Conservation (phyloP, 2,797 vertebrate species). For the Merluccius polli region DNA sequence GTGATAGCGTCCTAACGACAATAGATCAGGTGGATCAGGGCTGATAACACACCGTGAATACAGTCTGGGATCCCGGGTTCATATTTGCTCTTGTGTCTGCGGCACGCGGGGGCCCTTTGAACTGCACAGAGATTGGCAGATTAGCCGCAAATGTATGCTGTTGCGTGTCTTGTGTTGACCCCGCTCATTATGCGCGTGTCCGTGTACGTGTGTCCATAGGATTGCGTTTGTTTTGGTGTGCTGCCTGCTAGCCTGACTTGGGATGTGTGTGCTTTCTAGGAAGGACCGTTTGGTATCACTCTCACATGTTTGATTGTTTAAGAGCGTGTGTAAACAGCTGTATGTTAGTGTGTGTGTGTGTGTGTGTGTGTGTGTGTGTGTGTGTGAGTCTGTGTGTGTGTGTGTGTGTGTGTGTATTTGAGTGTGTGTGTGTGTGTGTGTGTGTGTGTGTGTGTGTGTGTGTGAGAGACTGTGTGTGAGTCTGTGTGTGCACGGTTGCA, state of each 20-base stretch:
- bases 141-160: conserved; percentile 34
- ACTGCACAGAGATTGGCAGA: conserved; percentile 26
- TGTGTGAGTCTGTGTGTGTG: background rate
- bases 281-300: background rate
- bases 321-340: conserved; percentile 7
- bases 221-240: background rate
- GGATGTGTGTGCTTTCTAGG: background rate
- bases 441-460: background rate
- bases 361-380: conserved; percentile 4
- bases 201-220: background rate
- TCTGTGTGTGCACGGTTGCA: background rate
- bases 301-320: conserved; percentile 16
- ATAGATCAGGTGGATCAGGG: conserved; percentile 44
- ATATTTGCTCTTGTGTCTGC: conserved; percentile 50
- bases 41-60: conserved; percentile 42
- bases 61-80: conserved; percentile 44
- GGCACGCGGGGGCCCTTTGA: conserved; percentile 34
- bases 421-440: background rate
- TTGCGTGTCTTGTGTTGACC: conserved; percentile 27
- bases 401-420: background rate
- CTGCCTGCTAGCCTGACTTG: background rate
- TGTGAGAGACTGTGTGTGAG: background rate
- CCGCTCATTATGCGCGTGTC: background rate
- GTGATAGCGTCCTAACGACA: conserved; percentile 41
- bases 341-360: background rate